These are phyloP conservation scores for Lasioglossum pauxillum DNA, from an alignment of 2,888 invertebrate genomes.

Conservation along the genomic window DNA sequence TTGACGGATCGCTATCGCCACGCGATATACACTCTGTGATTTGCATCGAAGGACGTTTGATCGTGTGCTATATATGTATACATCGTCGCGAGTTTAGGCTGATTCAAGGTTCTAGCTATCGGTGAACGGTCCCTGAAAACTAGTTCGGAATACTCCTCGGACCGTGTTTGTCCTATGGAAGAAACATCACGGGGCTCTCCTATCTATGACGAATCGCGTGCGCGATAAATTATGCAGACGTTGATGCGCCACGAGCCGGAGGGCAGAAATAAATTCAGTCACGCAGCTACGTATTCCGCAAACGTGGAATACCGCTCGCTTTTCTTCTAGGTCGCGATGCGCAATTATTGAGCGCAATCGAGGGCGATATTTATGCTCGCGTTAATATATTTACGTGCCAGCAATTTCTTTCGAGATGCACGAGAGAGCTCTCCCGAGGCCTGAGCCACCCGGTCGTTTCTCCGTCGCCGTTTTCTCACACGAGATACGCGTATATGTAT, in stretches of 20 bases:
- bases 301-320: not conserved
- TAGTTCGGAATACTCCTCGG: not conserved
- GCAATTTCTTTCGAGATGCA: conserved; percentile 6
- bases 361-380: conserved; percentile 15
- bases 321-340: conserved; percentile 44
- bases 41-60: conserved; percentile 42
- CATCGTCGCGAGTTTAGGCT: not conserved
- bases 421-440: not conserved
- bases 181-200: not conserved
- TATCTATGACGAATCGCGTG: conserved; percentile 9
- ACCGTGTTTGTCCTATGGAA: not conserved
- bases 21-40: conserved; percentile 22
- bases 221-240: conserved; percentile 6
- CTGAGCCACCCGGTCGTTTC: not conserved
- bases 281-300: conserved; percentile 1
- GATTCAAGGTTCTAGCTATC: not conserved
- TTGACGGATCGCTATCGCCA: conserved; percentile 2
- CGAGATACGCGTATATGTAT: not conserved
- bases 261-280: conserved; percentile 34
- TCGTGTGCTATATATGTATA: conserved; percentile 29
- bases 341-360: conserved; percentile 46
- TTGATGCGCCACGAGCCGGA: not conserved
- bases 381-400: conserved; percentile 8
- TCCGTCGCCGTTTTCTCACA: not conserved
- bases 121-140: not conserved